phyloP scores from a whole-genome alignment of 2,888 invertebrate genomes.

The Psylliodes chrysocephalus region DNA sequence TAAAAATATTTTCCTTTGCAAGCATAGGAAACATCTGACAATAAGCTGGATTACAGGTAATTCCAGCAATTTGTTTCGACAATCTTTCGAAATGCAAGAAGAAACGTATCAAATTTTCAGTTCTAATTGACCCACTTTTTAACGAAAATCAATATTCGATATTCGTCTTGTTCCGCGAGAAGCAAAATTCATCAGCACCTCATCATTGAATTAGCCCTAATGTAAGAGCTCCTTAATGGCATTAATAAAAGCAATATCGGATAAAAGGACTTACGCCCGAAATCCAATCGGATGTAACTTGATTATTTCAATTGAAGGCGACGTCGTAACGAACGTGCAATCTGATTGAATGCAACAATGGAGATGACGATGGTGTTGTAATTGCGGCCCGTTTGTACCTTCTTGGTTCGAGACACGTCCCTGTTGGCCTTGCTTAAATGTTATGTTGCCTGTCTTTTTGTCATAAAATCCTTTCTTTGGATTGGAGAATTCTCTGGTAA shows the following conservation, averaged over 20 bases:
- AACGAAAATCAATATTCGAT: not conserved
- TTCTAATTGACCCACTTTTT: not conserved
- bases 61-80: too few relatives aligned
- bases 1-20: too few relatives aligned
- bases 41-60: too few relatives aligned
- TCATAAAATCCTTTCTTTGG: too few relatives aligned
- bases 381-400: not conserved
- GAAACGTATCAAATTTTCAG: too few relatives aligned
- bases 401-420: not conserved
- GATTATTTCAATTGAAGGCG: conserved; percentile 46
- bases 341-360: conserved; percentile 52
- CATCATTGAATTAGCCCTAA: conserved; percentile 31
- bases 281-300: conserved; percentile 47
- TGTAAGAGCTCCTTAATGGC: conserved; percentile 24
- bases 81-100: too few relatives aligned
- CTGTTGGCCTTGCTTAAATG: not conserved
- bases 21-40: too few relatives aligned
- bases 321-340: conserved; percentile 27
- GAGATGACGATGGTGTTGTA: not conserved
- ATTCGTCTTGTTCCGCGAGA: not conserved
- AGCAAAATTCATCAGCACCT: conserved; percentile 15
- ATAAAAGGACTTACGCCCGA: conserved; percentile 29
- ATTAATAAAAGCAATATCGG: conserved; percentile 31
- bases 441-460: too few relatives aligned
- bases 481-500: too few relatives aligned